Percentiles rank a stretch among this genome's conserved stretches.
Evolutionary conservation across 2,888 invertebrate genomes (phyloP).

Genomic region (Lasius fuliginosus): DNA sequence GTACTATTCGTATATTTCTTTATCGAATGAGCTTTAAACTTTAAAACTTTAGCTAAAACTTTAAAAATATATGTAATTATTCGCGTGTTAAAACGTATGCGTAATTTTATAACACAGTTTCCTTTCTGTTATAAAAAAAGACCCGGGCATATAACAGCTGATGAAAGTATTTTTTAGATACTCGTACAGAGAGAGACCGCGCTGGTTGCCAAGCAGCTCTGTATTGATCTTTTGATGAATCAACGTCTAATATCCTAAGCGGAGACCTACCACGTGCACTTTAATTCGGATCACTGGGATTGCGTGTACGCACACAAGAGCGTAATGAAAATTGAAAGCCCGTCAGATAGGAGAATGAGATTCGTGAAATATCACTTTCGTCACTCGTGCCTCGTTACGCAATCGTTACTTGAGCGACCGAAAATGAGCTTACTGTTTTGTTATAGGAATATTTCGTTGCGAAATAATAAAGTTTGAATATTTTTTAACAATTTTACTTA

Average conservation of each 20-base stretch:
- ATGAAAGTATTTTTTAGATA: constrained; percentile 40
- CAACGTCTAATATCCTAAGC: constrained; percentile 64
- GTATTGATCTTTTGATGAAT: constrained; percentile 77
- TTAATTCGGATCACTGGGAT: constrained; percentile 65
- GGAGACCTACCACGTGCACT: constrained; percentile 73
- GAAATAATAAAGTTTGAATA: background rate
- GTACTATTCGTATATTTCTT: background rate
- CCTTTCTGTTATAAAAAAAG: background rate
- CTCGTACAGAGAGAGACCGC: constrained; percentile 24
- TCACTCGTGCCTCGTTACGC: background rate
- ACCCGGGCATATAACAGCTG: background rate
- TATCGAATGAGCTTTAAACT: background rate
- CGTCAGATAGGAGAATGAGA: background rate
- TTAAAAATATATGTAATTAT: background rate
- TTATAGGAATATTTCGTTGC: background rate
- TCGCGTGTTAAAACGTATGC: background rate
- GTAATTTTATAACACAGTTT: background rate
- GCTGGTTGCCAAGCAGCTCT: constrained; percentile 61
- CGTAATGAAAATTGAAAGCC: constrained; percentile 36
- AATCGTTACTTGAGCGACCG: background rate
- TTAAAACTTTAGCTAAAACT: no score
- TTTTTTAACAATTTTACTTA: background rate
- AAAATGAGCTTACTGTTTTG: background rate
- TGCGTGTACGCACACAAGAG: background rate
- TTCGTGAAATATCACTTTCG: background rate